A percentile compares a stretch with the other conserved stretches of the same genome.
Evolutionary conservation across 2,113 vertebrate genomes (phyloP).

Genomic region (Brevimyrus niger): DNA sequence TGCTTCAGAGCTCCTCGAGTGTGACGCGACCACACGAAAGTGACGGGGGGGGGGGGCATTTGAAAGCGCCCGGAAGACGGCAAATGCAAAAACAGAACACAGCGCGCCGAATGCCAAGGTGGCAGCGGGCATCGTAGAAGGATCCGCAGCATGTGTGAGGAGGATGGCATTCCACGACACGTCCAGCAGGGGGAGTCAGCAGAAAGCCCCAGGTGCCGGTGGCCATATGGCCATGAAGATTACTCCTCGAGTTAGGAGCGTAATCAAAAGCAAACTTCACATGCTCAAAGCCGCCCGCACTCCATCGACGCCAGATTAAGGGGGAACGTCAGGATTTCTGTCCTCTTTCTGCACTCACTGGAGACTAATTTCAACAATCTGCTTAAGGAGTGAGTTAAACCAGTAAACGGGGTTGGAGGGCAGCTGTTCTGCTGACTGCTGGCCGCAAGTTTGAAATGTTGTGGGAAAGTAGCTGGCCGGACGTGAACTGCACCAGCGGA

Average conservation of each 20-base stretch:
- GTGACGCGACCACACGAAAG: background rate
- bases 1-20: background rate
- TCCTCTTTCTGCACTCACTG: background rate
- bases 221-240: slow-evolving; percentile 10
- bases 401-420: background rate
- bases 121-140: background rate
- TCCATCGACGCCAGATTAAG: background rate
- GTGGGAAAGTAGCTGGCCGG: background rate
- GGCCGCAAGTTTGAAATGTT: background rate
- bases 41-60: background rate
- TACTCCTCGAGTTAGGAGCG: background rate
- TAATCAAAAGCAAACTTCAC: background rate
- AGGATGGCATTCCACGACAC: background rate
- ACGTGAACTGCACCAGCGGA: background rate
- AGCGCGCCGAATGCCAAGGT: background rate
- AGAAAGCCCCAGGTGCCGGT: background rate
- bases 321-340: background rate
- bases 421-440: background rate
- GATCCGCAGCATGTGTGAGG: background rate
- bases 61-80: background rate
- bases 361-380: background rate
- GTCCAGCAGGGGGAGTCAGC: background rate
- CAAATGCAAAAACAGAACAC: background rate
- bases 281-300: background rate
- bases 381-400: background rate